phyloP scores from a whole-genome alignment of 2,888 invertebrate genomes.

The Apeira syringaria region DNA sequence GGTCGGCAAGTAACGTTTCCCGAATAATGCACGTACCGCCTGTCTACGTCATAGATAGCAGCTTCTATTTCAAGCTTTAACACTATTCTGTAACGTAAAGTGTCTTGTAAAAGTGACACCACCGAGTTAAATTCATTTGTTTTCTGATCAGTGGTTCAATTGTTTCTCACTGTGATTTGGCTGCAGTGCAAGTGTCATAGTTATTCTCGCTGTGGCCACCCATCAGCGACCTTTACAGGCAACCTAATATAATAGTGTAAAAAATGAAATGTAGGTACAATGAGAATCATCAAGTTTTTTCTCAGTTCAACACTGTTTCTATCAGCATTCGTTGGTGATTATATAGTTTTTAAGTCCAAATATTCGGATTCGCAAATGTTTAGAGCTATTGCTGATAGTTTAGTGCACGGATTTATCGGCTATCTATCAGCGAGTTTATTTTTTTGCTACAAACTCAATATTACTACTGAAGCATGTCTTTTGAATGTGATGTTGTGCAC shows the following conservation, averaged over 20 bases:
- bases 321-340: slow-evolving; percentile 58
- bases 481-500: slow-evolving; percentile 59
- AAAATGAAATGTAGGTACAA: slow-evolving; percentile 27
- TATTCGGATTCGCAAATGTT: slow-evolving; percentile 53
- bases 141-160: too few species aligned
- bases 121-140: too few species aligned
- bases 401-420: slow-evolving; percentile 59
- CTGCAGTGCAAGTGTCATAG: too few species aligned
- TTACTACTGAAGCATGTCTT: slow-evolving; percentile 38
- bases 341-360: slow-evolving; percentile 63
- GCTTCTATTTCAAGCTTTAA: too few species aligned
- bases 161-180: too few species aligned
- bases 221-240: neutral
- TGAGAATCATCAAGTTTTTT: slow-evolving; percentile 50
- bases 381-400: slow-evolving; percentile 57
- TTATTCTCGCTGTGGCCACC: too few species aligned
- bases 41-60: too few species aligned
- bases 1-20: too few species aligned
- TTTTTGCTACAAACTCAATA: slow-evolving; percentile 49
- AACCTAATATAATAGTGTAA: neutral
- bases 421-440: slow-evolving; percentile 58
- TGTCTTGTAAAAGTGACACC: too few species aligned
- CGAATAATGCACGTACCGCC: too few species aligned
- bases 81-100: too few species aligned
- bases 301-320: slow-evolving; percentile 45